These are phyloP conservation scores for Nipponia nippon DNA, from an alignment of 2,113 vertebrate species.

Conservation along the genomic window DNA sequence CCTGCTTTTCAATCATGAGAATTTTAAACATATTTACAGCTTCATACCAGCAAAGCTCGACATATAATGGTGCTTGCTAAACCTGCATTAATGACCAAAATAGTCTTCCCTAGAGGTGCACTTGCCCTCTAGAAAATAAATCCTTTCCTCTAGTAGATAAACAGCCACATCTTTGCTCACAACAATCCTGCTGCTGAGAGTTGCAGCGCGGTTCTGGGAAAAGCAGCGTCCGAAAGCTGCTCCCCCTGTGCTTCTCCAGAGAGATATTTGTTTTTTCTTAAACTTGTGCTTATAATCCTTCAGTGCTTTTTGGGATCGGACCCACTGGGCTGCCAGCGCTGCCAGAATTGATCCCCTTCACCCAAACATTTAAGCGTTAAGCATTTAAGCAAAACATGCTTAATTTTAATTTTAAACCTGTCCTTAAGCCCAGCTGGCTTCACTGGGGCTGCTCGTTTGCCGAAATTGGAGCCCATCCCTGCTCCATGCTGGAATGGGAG, in stretches of 20 bases:
- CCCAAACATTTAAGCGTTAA: not conserved
- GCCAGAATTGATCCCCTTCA: not conserved
- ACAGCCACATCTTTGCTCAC: not conserved
- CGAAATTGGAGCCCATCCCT: not conserved
- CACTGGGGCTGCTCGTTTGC: not conserved
- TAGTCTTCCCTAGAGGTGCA: not conserved
- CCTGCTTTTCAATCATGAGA: not conserved
- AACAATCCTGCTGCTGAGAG: not conserved
- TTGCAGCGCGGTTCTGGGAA: not conserved
- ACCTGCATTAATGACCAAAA: not conserved
- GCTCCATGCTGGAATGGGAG: not conserved
- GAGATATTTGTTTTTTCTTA: not conserved
- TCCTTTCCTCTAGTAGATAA: not conserved
- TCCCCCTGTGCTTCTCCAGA: not conserved
- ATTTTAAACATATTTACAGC: not conserved
- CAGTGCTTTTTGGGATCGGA: not conserved
- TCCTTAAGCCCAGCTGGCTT: not conserved
- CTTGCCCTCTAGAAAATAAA: conserved; percentile 21
- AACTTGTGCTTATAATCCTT: not conserved
- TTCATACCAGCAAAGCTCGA: not conserved
- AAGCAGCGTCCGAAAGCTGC: not conserved
- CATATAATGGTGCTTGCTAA: not conserved
- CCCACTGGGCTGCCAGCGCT: not conserved
- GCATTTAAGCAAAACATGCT: not conserved
- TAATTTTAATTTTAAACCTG: not conserved